Percentiles rank a stretch among this genome's conserved stretches.
These are phyloP conservation scores for Silurus lanzhouensis DNA, from an alignment of 2,797 vertebrate species.

Conservation along the genomic window DNA sequence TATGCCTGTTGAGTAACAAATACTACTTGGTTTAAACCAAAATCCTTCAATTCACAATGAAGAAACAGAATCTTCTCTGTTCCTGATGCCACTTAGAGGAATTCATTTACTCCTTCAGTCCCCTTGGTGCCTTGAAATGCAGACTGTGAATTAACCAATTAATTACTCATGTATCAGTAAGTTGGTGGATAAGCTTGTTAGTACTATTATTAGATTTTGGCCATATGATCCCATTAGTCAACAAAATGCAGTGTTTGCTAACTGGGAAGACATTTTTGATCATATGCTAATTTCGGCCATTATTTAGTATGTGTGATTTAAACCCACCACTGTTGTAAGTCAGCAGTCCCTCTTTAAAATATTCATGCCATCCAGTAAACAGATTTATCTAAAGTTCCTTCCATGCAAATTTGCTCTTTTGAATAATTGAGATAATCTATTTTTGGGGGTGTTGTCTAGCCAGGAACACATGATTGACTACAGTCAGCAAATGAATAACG, in stretches of 20 bases:
- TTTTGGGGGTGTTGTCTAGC: background rate
- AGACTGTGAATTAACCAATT: conserved; percentile 1
- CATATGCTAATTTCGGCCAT: background rate
- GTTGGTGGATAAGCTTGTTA: background rate
- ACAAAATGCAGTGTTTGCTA: background rate
- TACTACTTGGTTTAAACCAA: background rate
- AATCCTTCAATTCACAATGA: background rate
- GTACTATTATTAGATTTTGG: background rate
- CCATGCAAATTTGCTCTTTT: background rate
- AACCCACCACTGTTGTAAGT: background rate
- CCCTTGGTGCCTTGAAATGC: background rate
- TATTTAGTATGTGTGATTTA: background rate
- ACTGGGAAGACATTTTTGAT: background rate
- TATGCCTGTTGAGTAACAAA: background rate
- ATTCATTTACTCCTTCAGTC: background rate
- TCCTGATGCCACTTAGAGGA: background rate
- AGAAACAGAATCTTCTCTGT: background rate
- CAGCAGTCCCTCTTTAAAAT: background rate
- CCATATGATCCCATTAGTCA: background rate
- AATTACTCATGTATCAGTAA: background rate
- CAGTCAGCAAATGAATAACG: no score
- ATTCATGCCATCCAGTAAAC: background rate
- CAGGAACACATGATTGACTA: background rate
- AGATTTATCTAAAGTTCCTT: background rate
- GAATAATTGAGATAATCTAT: background rate